These are phyloP conservation scores for Arctopsyche grandis DNA, from an alignment of 1,140 invertebrate species.

Conservation along the genomic window DNA sequence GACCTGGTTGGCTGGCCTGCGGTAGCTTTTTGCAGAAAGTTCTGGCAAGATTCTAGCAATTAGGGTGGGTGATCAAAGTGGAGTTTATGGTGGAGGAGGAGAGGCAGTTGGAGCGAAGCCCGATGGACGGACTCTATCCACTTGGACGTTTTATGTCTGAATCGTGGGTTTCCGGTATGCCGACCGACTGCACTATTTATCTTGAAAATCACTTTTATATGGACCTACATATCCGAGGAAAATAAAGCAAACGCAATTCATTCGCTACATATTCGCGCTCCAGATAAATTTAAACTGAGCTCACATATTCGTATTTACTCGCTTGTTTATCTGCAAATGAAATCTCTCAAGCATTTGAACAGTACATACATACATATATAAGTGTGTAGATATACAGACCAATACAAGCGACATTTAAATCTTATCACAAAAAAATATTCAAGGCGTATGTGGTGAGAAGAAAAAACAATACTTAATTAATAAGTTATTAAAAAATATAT, in stretches of 20 bases:
- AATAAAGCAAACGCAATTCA: background rate
- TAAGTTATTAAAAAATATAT: too few species aligned
- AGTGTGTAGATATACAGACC: too few species aligned
- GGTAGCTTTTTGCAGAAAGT: background rate
- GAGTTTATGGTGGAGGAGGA: slow-evolving; percentile 12
- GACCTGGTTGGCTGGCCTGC: background rate
- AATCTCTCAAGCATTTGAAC: too few species aligned
- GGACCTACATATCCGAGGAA: background rate
- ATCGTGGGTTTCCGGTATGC: slow-evolving; percentile 44
- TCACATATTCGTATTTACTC: too few species aligned
- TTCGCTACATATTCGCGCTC: too few species aligned
- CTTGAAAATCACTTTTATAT: slow-evolving; percentile 10
- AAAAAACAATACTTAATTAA: too few species aligned
- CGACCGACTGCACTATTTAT: background rate
- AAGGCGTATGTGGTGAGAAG: too few species aligned
- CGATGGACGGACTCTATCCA: slow-evolving; percentile 2
- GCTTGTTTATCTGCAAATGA: too few species aligned
- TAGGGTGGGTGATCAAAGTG: slow-evolving; percentile 31
- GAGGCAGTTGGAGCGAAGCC: background rate
- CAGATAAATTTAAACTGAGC: too few species aligned
- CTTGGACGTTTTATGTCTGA: slow-evolving; percentile 48
- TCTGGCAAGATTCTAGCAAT: slow-evolving; percentile 33
- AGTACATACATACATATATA: too few species aligned
- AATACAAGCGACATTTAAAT: too few species aligned
- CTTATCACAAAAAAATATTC: too few species aligned